Conservation (phyloP, 2,797 vertebrate species). For the Brotula barbata region DNA sequence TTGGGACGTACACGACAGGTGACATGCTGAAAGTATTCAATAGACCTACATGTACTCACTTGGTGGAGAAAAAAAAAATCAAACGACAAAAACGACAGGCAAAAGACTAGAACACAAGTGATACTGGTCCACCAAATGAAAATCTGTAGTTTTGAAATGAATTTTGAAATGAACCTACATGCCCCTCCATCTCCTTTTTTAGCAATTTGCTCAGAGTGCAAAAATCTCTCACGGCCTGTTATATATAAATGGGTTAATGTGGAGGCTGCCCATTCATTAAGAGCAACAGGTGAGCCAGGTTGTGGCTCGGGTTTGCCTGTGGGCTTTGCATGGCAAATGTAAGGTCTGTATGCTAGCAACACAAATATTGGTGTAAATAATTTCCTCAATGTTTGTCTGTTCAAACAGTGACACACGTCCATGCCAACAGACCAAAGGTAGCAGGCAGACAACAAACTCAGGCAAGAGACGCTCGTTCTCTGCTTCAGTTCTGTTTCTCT, state of each 20-base stretch:
- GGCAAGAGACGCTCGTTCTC: not conserved
- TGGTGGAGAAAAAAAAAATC: too few species aligned
- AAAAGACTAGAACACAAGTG: too few species aligned
- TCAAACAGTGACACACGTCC: conserved; percentile 20
- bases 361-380: conserved; percentile 2
- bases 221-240: not conserved
- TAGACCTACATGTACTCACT: not conserved
- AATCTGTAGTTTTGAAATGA: too few species aligned
- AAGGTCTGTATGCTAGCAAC: conserved; percentile 9
- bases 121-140: too few species aligned
- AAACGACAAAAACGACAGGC: too few species aligned
- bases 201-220: not conserved
- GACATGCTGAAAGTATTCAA: not conserved
- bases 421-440: conserved; percentile 15
- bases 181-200: not conserved
- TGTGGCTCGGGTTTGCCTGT: conserved; percentile 48
- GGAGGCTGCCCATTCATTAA: not conserved
- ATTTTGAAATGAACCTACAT: too few species aligned
- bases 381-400: conserved; percentile 15
- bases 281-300: not conserved
- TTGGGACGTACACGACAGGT: conserved; percentile 40
- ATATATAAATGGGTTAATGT: not conserved
- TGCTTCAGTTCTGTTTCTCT: not conserved
- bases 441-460: not conserved
- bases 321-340: conserved; percentile 69